A percentile compares a stretch with the other conserved stretches of the same genome.
Conservation (phyloP, 1,140 invertebrate genomes). For the Pomacea maculata region DNA sequence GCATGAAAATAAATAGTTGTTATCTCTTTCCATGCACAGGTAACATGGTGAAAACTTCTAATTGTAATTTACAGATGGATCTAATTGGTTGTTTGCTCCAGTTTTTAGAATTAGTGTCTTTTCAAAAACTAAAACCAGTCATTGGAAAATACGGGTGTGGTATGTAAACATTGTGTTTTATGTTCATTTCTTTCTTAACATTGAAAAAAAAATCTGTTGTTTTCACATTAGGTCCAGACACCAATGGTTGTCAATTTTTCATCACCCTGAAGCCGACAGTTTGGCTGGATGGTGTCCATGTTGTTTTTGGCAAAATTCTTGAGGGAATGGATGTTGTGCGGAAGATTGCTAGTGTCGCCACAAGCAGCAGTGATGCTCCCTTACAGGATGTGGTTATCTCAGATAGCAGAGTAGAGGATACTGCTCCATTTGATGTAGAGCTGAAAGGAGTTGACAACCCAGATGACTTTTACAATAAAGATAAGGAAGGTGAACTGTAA, state of each 20-base stretch:
- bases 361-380: constrained; percentile 66
- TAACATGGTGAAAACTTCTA: no score
- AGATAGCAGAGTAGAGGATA: constrained; percentile 2
- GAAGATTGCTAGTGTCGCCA: constrained; percentile 66
- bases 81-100: no score
- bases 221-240: constrained; percentile 40
- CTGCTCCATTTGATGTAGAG: background rate
- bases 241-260: constrained; percentile 65
- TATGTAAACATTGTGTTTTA: no score
- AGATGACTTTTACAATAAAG: constrained; percentile 1
- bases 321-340: constrained; percentile 77
- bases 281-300: constrained; percentile 95
- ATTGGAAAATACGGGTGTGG: no score
- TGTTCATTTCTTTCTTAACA: no score
- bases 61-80: no score
- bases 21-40: no score
- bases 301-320: constrained; percentile 92
- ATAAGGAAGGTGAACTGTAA: constrained; percentile 1
- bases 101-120: no score
- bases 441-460: constrained; percentile 7
- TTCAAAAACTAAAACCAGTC: no score
- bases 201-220: no score
- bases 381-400: constrained; percentile 7
- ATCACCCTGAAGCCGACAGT: constrained; percentile 73
- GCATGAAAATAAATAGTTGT: no score